Evolutionary conservation across 2,888 invertebrate genomes (phyloP), one percentile per base, ranked within the genome.

Genomic region (Campoletis raptor): DNA sequence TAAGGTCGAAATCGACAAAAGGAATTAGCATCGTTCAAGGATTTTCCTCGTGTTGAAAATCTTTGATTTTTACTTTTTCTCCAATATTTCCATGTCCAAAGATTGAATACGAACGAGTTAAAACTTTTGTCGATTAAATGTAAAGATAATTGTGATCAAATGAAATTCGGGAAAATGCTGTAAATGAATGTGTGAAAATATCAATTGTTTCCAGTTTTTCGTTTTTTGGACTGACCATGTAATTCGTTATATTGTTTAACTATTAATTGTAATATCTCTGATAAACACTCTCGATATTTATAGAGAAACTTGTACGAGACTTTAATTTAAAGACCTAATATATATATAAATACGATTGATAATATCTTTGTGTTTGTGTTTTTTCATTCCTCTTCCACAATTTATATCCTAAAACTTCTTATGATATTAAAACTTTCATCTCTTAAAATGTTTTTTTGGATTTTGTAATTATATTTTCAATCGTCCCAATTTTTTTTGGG

Each of bases 281-380:
- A 12, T 15, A 67, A 30, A 15, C 4, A 57, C 54, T 81, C 40
- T 54, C 64, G 66, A 18, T 40, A 40, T 54, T 52, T 57, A 57
- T 40, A 40, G 73, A 72, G 72, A 81, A 48, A 85, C 57, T 81
- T 81, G 76, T 76, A 81, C 66, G 70, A 81, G 76, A 85, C 81
- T 81, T 81, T 70, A 57, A 85, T 57, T 81, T 57, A 37, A 84
- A 69, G 81, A 85, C 70, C 66, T 73, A 77, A 77, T 77, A 72
- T 72, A 80, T 69, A 45, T 9, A 70, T 24, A 24, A 66, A 67
- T 78, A 81, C 73, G 37, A 52, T 81, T 73, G 73, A 48, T 54
- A 45, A 57, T 45, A 64, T 72, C 45, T 74, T 72, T 83, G 40
- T 72, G 15, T 70, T 85, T 18, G 30, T 61, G 52, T 77, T 57